Evolutionary conservation across 2,888 invertebrate genomes (phyloP), one percentile per base, ranked within the genome.

Genomic region (Miltochrista miniata): DNA sequence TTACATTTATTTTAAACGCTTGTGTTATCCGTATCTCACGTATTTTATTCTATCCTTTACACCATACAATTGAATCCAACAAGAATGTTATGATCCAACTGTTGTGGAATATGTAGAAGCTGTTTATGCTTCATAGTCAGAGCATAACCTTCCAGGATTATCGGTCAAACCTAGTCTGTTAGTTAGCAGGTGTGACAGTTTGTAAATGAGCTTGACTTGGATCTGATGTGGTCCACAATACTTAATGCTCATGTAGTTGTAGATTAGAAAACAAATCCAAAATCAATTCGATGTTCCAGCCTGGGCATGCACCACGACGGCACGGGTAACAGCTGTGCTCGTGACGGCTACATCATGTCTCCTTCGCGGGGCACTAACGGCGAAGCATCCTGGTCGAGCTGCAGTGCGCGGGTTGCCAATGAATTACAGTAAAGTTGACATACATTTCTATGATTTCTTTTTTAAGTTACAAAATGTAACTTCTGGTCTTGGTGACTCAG

Each of bases 221-320:
- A 24, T 4, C 18, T 24, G 18, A 5, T 24, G 18, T 2, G 5
- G 18, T 24, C 18, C 18, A 4, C 5, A 24, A n/a, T 2, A 5
- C 18, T 24, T 5, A 34, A 1, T 12, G n/a, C n/a, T 34, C n/a
- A 12, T 34, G 34, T 34, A 12, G 3, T 12, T 3, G n/a, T 11
- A 33, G n/a, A 11, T 11, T 33, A 11, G 10, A 33, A 24, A 24
- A 24, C 18, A 24, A n/a, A 24, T 24, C 18, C 18, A 41, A 24
- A 18, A 24, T 7, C 31, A 31, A 18, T 8, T 47, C 24, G 48
- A 24, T 31, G 11, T 85, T 87, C n/a, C 78, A 96, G 96, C 74
- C 83, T 96, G 75, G 96, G 96, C 54, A 96, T 96, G 96, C 95
- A 95, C 65, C 96, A 96, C 78, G 96, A 96, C 72, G 95, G 95